These are phyloP conservation scores for Brachyptera risi DNA, from an alignment of 2,888 invertebrate genomes.

Conservation along the genomic window DNA sequence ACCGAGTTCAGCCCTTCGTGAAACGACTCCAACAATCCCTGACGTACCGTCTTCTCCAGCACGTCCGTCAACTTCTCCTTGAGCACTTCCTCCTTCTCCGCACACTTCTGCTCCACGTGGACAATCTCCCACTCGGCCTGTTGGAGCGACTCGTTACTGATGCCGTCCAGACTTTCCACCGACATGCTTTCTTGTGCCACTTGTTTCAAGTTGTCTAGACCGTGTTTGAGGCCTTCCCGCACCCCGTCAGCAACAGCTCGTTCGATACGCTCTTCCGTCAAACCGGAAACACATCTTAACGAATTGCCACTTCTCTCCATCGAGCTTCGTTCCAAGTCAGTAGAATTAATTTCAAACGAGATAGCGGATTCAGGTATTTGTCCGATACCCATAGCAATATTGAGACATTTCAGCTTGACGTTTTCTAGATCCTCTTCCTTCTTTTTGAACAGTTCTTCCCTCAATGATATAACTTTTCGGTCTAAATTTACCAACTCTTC, in stretches of 20 bases:
- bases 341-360: not conserved
- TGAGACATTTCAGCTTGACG: too few relatives aligned
- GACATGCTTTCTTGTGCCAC: not conserved
- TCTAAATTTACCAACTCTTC: not conserved
- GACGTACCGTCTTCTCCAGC: not conserved
- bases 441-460: not conserved
- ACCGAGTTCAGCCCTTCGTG: too few relatives aligned
- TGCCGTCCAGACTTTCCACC: not conserved
- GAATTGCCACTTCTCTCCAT: too few relatives aligned
- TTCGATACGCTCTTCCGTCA: not conserved
- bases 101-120: not conserved
- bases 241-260: not conserved
- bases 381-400: too few relatives aligned
- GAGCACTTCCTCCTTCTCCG: not conserved
- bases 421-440: not conserved
- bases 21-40: not conserved
- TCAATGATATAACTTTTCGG: not conserved
- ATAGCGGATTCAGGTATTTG: too few relatives aligned
- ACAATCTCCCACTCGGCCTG: not conserved
- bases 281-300: too few relatives aligned
- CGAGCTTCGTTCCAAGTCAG: not conserved
- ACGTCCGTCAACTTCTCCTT: not conserved
- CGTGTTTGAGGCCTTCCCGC: not conserved
- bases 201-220: not conserved
- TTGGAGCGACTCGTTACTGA: not conserved